Base-by-base conservation (phyloP, 2,797 vertebrate genomes). In the Syngnathus rostellatus region DNA sequence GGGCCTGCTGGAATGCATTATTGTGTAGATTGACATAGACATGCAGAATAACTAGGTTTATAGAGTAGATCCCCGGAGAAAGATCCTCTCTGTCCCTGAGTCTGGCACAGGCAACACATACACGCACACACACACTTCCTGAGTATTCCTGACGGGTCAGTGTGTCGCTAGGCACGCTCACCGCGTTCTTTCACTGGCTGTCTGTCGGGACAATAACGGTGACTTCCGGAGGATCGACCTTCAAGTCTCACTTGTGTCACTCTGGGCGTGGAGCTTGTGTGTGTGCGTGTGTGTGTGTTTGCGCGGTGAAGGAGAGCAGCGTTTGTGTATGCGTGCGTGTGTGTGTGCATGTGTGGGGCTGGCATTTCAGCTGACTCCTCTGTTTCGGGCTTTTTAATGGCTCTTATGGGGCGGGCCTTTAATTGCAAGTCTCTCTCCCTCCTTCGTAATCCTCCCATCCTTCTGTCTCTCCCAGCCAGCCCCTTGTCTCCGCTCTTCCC, bases 391-490 rank as follows among this genome's bases (percentile, higher is more conserved):
- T 84, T 86, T 86, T 86, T 87, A 89, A 88, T 85, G 85, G 83
- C 86, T 88, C 87, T 89, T 88, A 88, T 84, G 88, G 88, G 85
- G 86, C 86, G 84, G 82, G 84, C 83, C 86, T 88, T 89, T 89
- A 89, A 89, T 89, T 86, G 83, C 83, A 80, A 86, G 81, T 86
- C 83, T 89, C 84, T 86, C 78, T 84, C 74, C 69, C 78, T 84
- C 84, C 77, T 78, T 80, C 82, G 83, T 84, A 85, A 83, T 84
- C 84, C 86, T 83, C 79, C 83, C 83, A 78, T 85, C 75, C 80
- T 83, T 80, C 81, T 81, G 77, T 83, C 79, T 85, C 79, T 84
- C 72, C 73, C 72, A 64, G 67, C 77, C 76, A 64, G 67, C 77
- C 76, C 76, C 80, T 83, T 59, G 16, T 79, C 76, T 82, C 75